Evolutionary conservation across 35 echinoderm and acorn worm species (phyloP).

Genomic region (Lytechinus pictus): DNA sequence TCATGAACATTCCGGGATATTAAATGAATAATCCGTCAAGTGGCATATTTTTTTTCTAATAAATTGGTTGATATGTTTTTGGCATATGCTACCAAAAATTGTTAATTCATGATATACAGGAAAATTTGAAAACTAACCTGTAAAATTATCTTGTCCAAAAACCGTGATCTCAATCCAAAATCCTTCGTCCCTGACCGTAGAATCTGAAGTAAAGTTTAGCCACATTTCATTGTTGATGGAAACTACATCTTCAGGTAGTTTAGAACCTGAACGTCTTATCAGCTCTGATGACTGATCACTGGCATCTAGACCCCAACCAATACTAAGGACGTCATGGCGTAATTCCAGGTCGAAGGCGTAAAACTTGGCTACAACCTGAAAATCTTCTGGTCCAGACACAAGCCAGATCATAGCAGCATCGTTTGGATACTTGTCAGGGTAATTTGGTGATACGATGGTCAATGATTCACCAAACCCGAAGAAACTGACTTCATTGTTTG

Average conservation of each 20-base stretch:
- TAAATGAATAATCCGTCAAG: too few relatives aligned
- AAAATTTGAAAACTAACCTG: background rate
- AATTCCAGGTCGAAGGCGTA: background rate
- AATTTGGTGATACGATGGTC: background rate
- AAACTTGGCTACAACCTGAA: background rate
- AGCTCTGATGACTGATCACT: background rate
- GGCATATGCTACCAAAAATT: too few relatives aligned
- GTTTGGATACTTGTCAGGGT: background rate
- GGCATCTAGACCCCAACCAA: constrained; percentile 4
- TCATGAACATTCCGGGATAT: too few relatives aligned
- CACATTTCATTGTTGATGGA: constrained; percentile 34
- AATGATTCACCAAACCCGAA: background rate
- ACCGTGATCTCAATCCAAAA: constrained; percentile 10
- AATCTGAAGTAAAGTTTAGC: constrained; percentile 13
- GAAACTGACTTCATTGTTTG: background rate
- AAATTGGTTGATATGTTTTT: too few relatives aligned
- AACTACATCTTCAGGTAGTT: background rate
- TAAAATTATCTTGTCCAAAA: background rate
- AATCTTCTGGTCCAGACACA: background rate
- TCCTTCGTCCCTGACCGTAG: background rate
- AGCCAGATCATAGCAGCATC: background rate
- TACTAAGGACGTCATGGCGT: background rate
- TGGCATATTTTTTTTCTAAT: too few relatives aligned
- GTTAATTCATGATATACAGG: too few relatives aligned
- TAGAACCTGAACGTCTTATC: background rate